phyloP scores from a whole-genome alignment of 2,113 vertebrate genomes.

The Rafetus swinhoei region DNA sequence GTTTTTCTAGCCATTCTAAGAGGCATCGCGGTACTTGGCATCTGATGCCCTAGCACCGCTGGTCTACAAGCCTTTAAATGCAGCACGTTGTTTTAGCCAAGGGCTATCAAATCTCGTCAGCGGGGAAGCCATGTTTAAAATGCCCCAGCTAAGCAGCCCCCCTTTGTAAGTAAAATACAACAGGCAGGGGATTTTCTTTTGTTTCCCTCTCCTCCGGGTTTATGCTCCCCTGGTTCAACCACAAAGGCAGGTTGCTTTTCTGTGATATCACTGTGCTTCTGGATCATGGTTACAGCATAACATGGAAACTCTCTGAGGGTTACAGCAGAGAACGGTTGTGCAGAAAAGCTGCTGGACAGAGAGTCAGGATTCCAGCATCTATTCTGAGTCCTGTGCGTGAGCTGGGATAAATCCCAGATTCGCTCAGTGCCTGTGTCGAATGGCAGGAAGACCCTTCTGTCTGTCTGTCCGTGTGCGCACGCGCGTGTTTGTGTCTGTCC shows the following conservation, averaged over 20 bases:
- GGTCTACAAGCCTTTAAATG: background rate
- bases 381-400: fast-evolving
- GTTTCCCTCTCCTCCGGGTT: fast-evolving
- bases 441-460: background rate
- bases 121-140: background rate
- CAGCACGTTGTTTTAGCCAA: fast-evolving
- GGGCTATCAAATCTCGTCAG: background rate
- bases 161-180: fast-evolving
- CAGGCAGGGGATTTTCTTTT: background rate
- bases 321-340: background rate
- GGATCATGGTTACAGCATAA: background rate
- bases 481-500: fast-evolving
- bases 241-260: background rate
- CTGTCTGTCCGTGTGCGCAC: no score
- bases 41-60: background rate
- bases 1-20: background rate
- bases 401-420: background rate
- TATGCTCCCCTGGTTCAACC: background rate
- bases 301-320: background rate
- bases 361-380: background rate
- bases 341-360: background rate
- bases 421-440: background rate
- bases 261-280: background rate
- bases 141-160: fast-evolving
- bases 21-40: background rate